Base-by-base conservation (phyloP, 2,797 vertebrate genomes). In the Gobionotothen gibberifrons region DNA sequence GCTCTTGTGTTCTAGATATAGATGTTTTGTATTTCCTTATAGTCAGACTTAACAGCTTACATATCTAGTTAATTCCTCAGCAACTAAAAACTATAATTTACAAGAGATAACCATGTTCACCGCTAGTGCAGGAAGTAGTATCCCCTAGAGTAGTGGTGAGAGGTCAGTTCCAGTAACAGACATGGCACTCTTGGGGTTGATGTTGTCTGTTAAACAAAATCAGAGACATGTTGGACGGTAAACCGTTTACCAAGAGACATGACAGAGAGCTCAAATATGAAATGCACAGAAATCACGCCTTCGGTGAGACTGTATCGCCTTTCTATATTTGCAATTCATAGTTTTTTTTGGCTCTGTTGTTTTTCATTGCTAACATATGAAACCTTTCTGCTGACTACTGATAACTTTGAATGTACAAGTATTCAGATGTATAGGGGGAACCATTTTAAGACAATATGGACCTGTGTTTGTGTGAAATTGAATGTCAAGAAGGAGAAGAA, bases 401-500 rank as follows among this genome's bases (percentile, higher is more conserved):
- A 52, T 26, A 26, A 29, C 22, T 22, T 29, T 65, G 15, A 61
- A 51, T 17, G 61, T 21, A 15, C 36, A 52, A 39, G 62, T 49
- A 51, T 63, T 19, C 47, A 51, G 19, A 64, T 52, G n/a, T 22
- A 52, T 40, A 48, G 32, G 13, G 10, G 22, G 40, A 22, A 52
- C 19, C 11, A 32, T 42, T 52, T 51, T 22, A 49, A 49, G n/a
- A 21, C 46, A 62, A 39, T 62, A 40, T 63, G 29, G 21, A 15
- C 7, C 39, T 15, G 46, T 49, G 19, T 49, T n/a, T 22, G 46
- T 42, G 14, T 58, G 44, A 69, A 58, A 69, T 10, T 58, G 54
- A 49, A 48, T 67, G 40, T 56, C 26, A 39, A 32, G n/a, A 9
- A 59, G 36, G 19, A 17, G 61, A 21, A 59, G 3, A 51, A 52